Conservation (phyloP, 2,797 vertebrate genomes). For the Malurus leucopterus region DNA sequence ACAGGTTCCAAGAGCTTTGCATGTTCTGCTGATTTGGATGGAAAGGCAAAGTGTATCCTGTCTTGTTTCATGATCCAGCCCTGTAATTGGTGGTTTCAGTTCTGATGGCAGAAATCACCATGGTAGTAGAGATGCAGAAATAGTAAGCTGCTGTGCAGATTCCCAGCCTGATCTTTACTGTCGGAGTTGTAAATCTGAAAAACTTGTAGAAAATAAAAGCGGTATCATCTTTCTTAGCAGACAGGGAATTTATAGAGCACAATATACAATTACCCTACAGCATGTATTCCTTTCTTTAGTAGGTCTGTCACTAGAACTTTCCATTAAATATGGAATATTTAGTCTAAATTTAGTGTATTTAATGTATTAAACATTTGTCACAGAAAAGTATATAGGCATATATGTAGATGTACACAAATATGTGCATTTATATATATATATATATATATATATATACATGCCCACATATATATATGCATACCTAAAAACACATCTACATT, state of each 20-base stretch:
- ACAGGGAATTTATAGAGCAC: neutral
- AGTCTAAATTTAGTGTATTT: neutral
- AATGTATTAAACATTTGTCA: neutral
- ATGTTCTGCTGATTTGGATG: neutral
- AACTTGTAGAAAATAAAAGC: neutral
- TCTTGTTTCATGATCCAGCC: neutral
- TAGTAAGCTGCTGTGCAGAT: neutral
- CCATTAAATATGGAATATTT: neutral
- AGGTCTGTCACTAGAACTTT: neutral
- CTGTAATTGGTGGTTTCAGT: neutral
- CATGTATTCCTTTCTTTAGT: neutral
- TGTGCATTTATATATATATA: rapidly evolving
- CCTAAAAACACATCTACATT: neutral
- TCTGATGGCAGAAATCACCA: slow-evolving; percentile 19
- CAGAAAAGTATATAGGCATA: neutral
- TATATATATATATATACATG: neutral
- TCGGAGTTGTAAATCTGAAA: neutral
- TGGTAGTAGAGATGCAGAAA: neutral
- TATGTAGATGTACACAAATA: neutral
- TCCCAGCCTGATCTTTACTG: neutral
- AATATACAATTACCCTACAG: neutral
- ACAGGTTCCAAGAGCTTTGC: neutral
- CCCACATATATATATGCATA: neutral
- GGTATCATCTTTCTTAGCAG: slow-evolving; percentile 13
- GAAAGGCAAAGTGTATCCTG: neutral